These are phyloP conservation scores for Monoplex corrugatus DNA, from an alignment of 2,888 invertebrate genomes.

Conservation along the genomic window DNA sequence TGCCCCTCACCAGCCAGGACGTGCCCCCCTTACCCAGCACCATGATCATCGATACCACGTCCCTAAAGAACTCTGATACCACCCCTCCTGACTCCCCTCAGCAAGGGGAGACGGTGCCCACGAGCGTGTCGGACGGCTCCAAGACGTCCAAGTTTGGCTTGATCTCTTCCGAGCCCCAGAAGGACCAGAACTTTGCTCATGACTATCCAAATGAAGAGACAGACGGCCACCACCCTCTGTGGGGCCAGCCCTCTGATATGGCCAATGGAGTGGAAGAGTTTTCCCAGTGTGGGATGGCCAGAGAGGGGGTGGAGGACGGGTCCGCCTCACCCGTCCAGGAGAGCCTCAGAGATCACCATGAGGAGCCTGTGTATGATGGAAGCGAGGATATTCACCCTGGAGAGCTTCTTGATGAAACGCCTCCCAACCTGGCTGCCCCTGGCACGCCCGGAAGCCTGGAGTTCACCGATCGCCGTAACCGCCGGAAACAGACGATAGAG, in stretches of 20 bases:
- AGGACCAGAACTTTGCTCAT: neutral
- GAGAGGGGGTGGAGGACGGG: constrained; percentile 42
- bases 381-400: no score
- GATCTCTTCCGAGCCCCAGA: neutral
- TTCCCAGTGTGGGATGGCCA: constrained; percentile 19
- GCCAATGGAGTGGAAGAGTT: constrained; percentile 38
- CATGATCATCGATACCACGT: constrained; percentile 57
- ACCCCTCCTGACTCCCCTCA: constrained; percentile 56
- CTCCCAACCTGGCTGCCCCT: constrained; percentile 27
- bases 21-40: constrained; percentile 37
- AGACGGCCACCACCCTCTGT: constrained; percentile 8
- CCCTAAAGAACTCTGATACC: constrained; percentile 50
- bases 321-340: constrained; percentile 1
- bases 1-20: constrained; percentile 23
- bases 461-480: constrained; percentile 56
- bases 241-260: constrained; percentile 31
- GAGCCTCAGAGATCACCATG: neutral
- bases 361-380: neutral
- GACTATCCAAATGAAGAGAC: neutral
- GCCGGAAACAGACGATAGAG: constrained; percentile 74
- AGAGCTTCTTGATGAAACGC: constrained; percentile 32
- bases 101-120: constrained; percentile 57
- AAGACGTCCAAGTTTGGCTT: neutral
- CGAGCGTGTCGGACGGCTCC: constrained; percentile 22
- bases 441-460: constrained; percentile 28